Evolutionary conservation across 1,140 invertebrate genomes (phyloP).

Genomic region (Drosophila busckii): DNA sequence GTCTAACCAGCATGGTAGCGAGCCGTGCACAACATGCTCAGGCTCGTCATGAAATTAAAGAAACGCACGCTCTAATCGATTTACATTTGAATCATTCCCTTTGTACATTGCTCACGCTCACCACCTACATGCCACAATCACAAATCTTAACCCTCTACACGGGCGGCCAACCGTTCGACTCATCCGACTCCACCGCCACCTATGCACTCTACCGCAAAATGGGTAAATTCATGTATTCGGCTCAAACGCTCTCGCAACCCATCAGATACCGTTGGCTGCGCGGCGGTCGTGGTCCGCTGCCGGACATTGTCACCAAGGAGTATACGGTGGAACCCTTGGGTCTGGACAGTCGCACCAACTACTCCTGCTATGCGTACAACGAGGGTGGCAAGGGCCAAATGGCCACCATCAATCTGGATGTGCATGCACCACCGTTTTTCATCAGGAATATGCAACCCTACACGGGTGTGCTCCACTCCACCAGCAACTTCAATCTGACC

Average conservation of each 20-base stretch:
- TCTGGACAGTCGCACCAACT: conserved; percentile 90
- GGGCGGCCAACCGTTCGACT: conserved; percentile 16
- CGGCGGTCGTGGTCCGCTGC: conserved; percentile 84
- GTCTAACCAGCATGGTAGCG: conserved; percentile 7
- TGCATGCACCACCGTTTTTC: conserved; percentile 91
- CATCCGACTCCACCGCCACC: conserved; percentile 28
- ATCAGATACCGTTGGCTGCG: conserved; percentile 88
- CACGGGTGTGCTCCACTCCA: conserved; percentile 85
- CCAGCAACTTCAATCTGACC: conserved; percentile 86
- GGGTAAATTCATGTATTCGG: conserved; percentile 66
- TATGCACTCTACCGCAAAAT: conserved; percentile 66
- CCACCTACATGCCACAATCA: conserved; percentile 69
- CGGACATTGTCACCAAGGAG: conserved; percentile 85
- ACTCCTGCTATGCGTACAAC: conserved; percentile 91
- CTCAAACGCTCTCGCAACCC: conserved; percentile 65
- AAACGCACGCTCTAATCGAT: conserved; percentile 76
- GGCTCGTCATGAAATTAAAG: conserved; percentile 61
- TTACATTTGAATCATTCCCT: conserved; percentile 70
- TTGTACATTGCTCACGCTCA: conserved; percentile 75
- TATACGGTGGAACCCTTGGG: conserved; percentile 90
- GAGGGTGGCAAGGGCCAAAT: conserved; percentile 88
- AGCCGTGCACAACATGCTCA: conserved; percentile 13
- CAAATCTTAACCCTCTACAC: conserved; percentile 73
- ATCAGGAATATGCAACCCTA: conserved; percentile 90
- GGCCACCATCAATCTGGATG: conserved; percentile 87